Percentiles rank a stretch among this genome's conserved stretches.
Evolutionary conservation across 2,888 invertebrate species (phyloP).

Genomic region (Poecilobothrus nobilitatus): DNA sequence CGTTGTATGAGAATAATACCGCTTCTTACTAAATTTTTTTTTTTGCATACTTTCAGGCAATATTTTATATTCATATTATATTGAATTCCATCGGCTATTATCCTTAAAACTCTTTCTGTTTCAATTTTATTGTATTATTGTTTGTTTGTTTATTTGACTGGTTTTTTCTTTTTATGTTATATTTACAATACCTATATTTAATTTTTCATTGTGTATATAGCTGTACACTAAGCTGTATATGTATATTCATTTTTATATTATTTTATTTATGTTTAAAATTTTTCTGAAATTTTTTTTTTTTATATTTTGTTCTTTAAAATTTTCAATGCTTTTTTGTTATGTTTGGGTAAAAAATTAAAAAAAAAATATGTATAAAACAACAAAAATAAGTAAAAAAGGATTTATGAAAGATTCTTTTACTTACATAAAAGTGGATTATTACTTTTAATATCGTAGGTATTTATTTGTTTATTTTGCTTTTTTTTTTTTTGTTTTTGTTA

Average conservation of each 20-base stretch:
- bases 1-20: no score
- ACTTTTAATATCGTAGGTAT: background rate
- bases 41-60: background rate
- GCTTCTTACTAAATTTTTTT: no score
- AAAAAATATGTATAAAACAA: background rate
- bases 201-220: no score
- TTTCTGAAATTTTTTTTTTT: background rate
- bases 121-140: background rate
- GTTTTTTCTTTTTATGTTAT: background rate
- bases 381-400: background rate
- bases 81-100: background rate
- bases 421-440: constrained; percentile 4
- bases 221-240: no score
- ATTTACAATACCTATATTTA: background rate
- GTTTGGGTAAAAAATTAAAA: background rate
- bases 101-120: background rate
- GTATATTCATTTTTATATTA: no score
- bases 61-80: background rate
- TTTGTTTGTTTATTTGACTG: background rate
- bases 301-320: background rate
- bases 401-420: background rate
- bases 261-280: background rate
- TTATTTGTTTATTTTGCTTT: background rate
- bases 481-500: background rate
- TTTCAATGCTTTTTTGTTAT: background rate